phyloP scores from a whole-genome alignment of 30 jellyfish, hydroid and myxozoan genomes.

The Hydractinia echinata region DNA sequence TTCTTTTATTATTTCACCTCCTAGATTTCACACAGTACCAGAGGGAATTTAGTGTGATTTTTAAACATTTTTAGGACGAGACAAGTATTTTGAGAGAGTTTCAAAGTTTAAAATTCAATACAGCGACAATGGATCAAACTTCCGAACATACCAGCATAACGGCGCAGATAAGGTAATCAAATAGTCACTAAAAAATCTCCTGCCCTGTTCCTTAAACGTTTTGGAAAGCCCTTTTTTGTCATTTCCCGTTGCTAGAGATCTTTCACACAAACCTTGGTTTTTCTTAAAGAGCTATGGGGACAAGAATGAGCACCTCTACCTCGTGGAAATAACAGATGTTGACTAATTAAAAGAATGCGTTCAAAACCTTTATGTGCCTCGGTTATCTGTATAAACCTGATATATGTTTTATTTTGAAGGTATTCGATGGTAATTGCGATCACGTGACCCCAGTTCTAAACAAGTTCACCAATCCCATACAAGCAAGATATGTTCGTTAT shows the following conservation, averaged over 20 bases:
- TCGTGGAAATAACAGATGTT: too few species aligned
- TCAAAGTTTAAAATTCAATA: constrained; percentile 59
- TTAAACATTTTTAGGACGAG: constrained; percentile 41
- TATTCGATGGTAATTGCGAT: constrained; percentile 72
- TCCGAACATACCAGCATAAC: constrained; percentile 49
- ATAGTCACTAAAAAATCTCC: too few species aligned
- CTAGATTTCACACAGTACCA: background rate
- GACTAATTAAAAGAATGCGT: too few species aligned
- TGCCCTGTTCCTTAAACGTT: too few species aligned
- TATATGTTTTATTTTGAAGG: constrained; percentile 20
- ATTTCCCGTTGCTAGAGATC: too few species aligned
- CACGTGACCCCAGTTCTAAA: constrained; percentile 85
- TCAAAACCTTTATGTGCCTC: too few species aligned
- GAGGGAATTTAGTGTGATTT: background rate
- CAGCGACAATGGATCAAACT: constrained; percentile 61
- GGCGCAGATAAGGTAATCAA: constrained; percentile 25
- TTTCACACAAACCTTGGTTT: too few species aligned
- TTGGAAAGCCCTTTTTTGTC: too few species aligned
- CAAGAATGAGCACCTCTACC: too few species aligned
- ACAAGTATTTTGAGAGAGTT: constrained; percentile 63
- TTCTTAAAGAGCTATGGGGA: too few species aligned
- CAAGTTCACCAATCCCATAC: constrained; percentile 49
- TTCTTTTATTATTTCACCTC: background rate
- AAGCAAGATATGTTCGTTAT: constrained; percentile 70
- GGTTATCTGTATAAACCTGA: background rate